Evolutionary conservation across 1,140 invertebrate genomes (phyloP), one percentile per base, ranked within the genome.

Genomic region (Zaprionus gabonicus): DNA sequence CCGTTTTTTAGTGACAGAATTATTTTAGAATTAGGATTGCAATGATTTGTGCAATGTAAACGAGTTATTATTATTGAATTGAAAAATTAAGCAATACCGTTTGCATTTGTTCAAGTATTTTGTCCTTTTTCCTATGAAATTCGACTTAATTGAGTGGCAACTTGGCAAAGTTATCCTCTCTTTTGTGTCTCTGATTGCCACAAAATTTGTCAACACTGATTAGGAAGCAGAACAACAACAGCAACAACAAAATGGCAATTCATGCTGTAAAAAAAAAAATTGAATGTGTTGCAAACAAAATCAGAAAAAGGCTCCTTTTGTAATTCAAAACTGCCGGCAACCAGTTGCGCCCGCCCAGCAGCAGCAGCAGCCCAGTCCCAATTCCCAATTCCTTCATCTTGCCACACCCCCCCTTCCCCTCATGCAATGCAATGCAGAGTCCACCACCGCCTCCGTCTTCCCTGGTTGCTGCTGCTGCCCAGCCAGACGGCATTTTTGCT

Each of bases 271-370:
- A 55, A 28, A 27, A 25, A 36, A 55, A 69, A 83, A 88, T 78
- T 80, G 73, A 88, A 10, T 34, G 31, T 34, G 31, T 34, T 34
- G 31, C 31, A 34, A 34, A 34, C 31, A 34, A 34, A 88, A 80
- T 87, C 78, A 87, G 80, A 83, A 81, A 85, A 85, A 72, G 68
- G 78, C 78, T 88, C 84, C 84, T 87, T 87, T 83, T 83, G 83
- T 83, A 87, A 87, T 83, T 83, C 73, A 80, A 86, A 78, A 75
- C 72, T 75, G 81, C 81, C 81, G 76, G 64, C 80, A 72, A 65
- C 57, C 74, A 74, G 79, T 71, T 68, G 38, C 36, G 36, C 25
- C 58, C 38, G 76, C 38, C 27, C 46, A 53, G 44, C 23, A 23
- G 23, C 41, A 27, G 51, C 74, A 69, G 53, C 62, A 69, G 73